Conservation (phyloP, 1,140 invertebrate species). For the Metopolophium dirhodum region DNA sequence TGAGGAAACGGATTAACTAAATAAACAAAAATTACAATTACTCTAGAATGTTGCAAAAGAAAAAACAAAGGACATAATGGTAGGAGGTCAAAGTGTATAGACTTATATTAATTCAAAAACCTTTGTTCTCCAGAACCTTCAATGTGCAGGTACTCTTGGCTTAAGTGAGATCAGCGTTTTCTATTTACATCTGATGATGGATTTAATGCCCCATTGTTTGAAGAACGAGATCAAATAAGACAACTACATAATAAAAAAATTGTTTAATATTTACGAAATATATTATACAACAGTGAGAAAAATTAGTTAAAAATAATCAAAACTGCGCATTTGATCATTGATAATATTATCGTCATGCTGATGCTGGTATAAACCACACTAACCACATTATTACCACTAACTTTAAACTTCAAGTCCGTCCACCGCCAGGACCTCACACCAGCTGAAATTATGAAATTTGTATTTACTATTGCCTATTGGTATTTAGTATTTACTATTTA, state of each 20-base stretch:
- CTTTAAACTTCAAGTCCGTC: not conserved
- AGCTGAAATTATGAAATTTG: no score
- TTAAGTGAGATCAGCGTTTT: constrained; percentile 31
- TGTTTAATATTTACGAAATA: not conserved
- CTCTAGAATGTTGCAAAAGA: constrained; percentile 23
- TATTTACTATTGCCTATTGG: no score
- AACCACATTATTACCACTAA: not conserved
- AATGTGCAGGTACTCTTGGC: constrained; percentile 14
- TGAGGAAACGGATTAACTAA: not conserved
- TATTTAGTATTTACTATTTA: no score
- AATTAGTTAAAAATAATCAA: constrained; percentile 52
- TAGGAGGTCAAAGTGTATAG: constrained; percentile 47
- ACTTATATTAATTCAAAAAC: constrained; percentile 22
- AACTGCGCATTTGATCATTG: constrained; percentile 52
- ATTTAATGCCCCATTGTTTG: not conserved
- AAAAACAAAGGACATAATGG: constrained; percentile 45
- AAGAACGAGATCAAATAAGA: not conserved
- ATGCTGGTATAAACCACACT: constrained; percentile 31
- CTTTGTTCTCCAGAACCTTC: constrained; percentile 46
- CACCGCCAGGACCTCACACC: no score
- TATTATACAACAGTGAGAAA: not conserved
- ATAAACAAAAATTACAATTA: not conserved
- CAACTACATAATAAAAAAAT: not conserved
- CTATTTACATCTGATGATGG: constrained; percentile 9
- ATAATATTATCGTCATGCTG: constrained; percentile 55